These are phyloP conservation scores for Drosophila infuscata DNA, from an alignment of 2,888 invertebrate species.

Conservation along the genomic window DNA sequence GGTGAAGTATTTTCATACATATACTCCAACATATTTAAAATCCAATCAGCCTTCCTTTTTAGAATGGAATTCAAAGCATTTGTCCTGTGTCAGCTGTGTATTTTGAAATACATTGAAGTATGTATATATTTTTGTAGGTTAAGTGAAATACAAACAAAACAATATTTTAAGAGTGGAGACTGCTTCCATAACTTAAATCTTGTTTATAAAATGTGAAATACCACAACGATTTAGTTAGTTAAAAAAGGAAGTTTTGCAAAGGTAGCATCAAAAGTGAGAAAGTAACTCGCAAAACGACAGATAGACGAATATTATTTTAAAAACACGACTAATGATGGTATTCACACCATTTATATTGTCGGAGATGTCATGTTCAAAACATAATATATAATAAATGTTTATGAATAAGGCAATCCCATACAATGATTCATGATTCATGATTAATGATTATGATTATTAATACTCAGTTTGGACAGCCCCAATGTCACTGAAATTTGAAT, in stretches of 20 bases:
- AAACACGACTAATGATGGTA: neutral
- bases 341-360: neutral
- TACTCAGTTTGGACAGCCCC: neutral
- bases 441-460: neutral
- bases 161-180: too few relatives aligned
- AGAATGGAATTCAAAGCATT: neutral
- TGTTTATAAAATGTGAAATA: too few relatives aligned
- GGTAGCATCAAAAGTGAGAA: too few relatives aligned
- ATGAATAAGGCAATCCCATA: neutral
- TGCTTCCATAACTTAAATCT: too few relatives aligned
- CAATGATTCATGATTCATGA: neutral
- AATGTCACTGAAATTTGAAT: slow-evolving; percentile 8
- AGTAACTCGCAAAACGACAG: neutral
- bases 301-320: neutral
- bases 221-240: too few relatives aligned
- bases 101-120: neutral
- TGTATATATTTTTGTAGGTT: neutral
- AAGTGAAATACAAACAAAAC: neutral
- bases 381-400: neutral
- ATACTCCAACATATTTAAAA: neutral
- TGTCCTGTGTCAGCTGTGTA: neutral
- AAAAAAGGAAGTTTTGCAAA: too few relatives aligned
- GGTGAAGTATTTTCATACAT: neutral
- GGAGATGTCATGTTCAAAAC: neutral
- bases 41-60: neutral